phyloP scores from a whole-genome alignment of 2,797 vertebrate genomes.

The Cyprinodon diabolis region DNA sequence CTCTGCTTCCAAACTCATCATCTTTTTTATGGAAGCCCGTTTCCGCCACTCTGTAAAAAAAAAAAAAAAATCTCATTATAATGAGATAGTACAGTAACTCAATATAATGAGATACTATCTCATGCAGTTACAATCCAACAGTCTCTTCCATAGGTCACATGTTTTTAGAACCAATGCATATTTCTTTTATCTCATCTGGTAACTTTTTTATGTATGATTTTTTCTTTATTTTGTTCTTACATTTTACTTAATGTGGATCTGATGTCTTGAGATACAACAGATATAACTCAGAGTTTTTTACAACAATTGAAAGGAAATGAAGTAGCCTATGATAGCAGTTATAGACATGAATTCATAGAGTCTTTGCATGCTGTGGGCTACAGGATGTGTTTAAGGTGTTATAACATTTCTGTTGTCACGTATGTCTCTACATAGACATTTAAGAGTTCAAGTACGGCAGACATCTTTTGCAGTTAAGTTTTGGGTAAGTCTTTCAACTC shows the following conservation, averaged over 20 bases:
- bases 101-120: too few species aligned
- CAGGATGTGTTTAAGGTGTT: not conserved
- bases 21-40: too few species aligned
- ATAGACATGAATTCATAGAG: constrained; percentile 5
- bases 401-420: not conserved
- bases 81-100: too few species aligned
- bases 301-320: not conserved
- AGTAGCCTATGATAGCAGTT: not conserved
- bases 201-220: not conserved
- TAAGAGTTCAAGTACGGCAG: not conserved
- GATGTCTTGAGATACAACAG: not conserved
- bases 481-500: not conserved
- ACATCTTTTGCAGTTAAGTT: not conserved
- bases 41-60: too few species aligned
- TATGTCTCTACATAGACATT: not conserved
- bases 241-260: not conserved
- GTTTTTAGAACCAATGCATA: not conserved
- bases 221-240: not conserved
- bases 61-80: too few species aligned
- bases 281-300: not conserved
- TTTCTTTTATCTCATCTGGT: not conserved
- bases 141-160: not conserved
- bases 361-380: not conserved
- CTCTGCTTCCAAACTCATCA: too few species aligned
- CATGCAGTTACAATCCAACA: not conserved